Evolutionary conservation across 1,140 invertebrate species (phyloP), one percentile per base, ranked within the genome.

Genomic region (Polypedilum pembai): DNA sequence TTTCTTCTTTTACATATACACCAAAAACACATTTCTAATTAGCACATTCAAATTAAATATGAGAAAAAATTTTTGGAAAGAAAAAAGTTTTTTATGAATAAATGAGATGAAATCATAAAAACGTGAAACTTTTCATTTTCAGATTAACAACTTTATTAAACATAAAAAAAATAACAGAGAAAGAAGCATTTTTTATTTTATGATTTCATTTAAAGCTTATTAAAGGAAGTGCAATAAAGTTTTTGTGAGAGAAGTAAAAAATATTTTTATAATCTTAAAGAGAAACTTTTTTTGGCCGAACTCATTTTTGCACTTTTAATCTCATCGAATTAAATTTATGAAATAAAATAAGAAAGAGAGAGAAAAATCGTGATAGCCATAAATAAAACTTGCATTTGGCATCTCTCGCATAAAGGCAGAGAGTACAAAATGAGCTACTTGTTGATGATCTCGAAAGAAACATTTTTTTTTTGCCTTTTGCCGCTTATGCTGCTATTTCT

Each of bases 171-270:
- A 56, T 45, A 45, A 45, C 15, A 45, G 12, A 33, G 24, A 33
- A 56, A 56, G 45, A 56, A 56, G n/a, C n/a, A 15, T n/a, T 56
- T 56, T n/a, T 56, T 45, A 12, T 45, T 56, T 56, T 56, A 56
- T 56, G 45, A 56, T 56, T 56, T 56, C 45, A 56, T 56, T 56
- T 56, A 56, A 56, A 56, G 45, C 45, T 1, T 56, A 56, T 56
- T 56, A 56, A 56, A 56, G 45, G 45, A 56, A 56, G 45, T 56
- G 45, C 45, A 56, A 56, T 56, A 56, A 56, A 56, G 45, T 12
- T n/a, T 56, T 12, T 56, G 8, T n/a, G 8, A 56, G 8, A 56
- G 12, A 1, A 45, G 41, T 15, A 56, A 56, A 56, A 56, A 56
- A 56, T 1, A 1, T n/a, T 45, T 3, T 3, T 45, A 10, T 45